These are phyloP conservation scores for Pandemis corylana DNA, from an alignment of 2,888 invertebrate genomes.

Conservation along the genomic window DNA sequence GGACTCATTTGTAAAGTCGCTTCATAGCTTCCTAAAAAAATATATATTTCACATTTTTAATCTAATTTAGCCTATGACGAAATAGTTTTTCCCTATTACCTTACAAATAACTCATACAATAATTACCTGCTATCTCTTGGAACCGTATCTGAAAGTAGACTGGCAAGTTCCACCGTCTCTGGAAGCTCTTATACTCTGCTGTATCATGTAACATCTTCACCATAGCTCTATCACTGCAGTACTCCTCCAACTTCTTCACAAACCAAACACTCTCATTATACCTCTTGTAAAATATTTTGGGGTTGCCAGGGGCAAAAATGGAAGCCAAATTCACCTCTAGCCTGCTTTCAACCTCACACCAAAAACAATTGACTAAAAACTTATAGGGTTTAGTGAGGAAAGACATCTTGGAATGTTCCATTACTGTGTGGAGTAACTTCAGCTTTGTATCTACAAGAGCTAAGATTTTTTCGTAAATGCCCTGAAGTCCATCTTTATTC, in stretches of 20 bases:
- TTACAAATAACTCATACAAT: background rate
- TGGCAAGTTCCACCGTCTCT: slow-evolving; percentile 95
- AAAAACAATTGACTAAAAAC: slow-evolving; percentile 92
- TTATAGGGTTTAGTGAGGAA: slow-evolving; percentile 75
- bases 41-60: background rate
- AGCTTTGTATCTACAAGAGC: slow-evolving; percentile 89
- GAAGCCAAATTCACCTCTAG: slow-evolving; percentile 92
- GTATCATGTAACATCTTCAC: slow-evolving; percentile 86
- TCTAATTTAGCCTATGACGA: too few species aligned
- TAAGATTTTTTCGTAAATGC: slow-evolving; percentile 89
- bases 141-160: slow-evolving; percentile 99
- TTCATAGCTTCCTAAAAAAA: slow-evolving; percentile 72
- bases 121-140: slow-evolving; percentile 93
- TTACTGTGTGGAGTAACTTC: slow-evolving; percentile 81
- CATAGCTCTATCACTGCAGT: slow-evolving; percentile 85
- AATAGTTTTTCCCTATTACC: too few species aligned
- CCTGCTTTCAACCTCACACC: slow-evolving; percentile 93
- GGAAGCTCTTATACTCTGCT: slow-evolving; percentile 90
- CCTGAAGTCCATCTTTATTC: slow-evolving; percentile 87
- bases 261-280: slow-evolving; percentile 92
- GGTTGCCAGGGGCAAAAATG: slow-evolving; percentile 97
- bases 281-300: slow-evolving; percentile 93
- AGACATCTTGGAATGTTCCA: slow-evolving; percentile 78
- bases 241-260: slow-evolving; percentile 88
- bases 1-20: slow-evolving; percentile 65